Conservation (phyloP, 2,888 invertebrate species). For the Helobdella robusta region DNA sequence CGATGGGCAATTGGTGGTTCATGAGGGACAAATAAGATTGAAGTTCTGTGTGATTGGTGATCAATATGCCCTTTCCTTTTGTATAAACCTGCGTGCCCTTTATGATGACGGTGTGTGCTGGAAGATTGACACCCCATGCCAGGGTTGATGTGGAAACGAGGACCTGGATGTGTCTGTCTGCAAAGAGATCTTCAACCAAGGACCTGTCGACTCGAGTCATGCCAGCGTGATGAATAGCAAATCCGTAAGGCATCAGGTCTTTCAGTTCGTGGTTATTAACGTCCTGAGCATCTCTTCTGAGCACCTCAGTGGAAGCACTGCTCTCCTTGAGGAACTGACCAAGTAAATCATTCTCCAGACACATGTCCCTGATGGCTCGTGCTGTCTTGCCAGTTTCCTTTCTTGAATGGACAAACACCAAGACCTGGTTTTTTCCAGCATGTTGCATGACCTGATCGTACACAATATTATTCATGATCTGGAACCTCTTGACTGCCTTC, state of each 20-base stretch:
- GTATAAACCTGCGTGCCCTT: constrained; percentile 97
- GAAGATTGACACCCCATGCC: constrained; percentile 98
- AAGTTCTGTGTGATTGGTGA: constrained; percentile 95
- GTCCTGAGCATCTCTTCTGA: constrained; percentile 90
- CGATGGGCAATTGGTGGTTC: constrained; percentile 92
- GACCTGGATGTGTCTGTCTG: constrained; percentile 85
- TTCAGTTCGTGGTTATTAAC: constrained; percentile 84
- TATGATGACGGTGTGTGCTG: constrained; percentile 94
- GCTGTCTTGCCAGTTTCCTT: constrained; percentile 98
- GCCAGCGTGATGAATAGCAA: constrained; percentile 99
- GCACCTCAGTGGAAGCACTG: constrained; percentile 90
- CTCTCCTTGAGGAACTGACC: constrained; percentile 91
- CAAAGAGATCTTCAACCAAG: constrained; percentile 94
- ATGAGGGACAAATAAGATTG: constrained; percentile 93
- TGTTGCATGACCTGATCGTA: constrained; percentile 94
- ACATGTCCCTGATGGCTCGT: constrained; percentile 87
- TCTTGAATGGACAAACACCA: constrained; percentile 94
- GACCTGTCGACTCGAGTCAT: constrained; percentile 91
- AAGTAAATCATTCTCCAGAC: constrained; percentile 89
- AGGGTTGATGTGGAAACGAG: constrained; percentile 94
- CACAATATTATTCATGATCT: constrained; percentile 96
- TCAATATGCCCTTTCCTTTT: constrained; percentile 88
- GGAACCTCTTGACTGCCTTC: constrained; percentile 90
- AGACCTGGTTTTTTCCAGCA: constrained; percentile 87
- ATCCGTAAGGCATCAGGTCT: constrained; percentile 91